Conservation (phyloP, 2,113 vertebrate genomes). For the Holacanthus passer region DNA sequence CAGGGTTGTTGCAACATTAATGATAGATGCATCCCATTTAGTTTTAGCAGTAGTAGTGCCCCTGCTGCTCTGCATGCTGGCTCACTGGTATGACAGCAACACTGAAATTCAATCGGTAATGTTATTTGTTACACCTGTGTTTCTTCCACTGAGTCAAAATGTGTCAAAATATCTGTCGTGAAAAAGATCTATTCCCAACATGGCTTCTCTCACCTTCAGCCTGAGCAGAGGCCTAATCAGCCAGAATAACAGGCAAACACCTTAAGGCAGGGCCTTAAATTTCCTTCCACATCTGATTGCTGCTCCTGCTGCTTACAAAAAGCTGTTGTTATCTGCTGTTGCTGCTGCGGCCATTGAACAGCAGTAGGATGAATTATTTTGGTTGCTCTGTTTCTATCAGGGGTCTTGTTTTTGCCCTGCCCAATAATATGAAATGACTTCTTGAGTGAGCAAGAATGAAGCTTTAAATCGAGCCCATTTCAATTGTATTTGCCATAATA, state of each 20-base stretch:
- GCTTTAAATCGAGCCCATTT: conserved; percentile 32
- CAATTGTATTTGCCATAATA: conserved; percentile 27
- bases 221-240: conserved; percentile 46
- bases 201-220: conserved; percentile 7
- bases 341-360: not conserved
- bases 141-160: not conserved
- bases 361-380: not conserved
- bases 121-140: conserved; percentile 10
- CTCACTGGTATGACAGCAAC: not conserved
- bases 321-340: not conserved
- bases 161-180: conserved; percentile 16
- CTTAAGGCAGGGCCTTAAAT: not conserved
- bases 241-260: conserved; percentile 43
- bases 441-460: conserved; percentile 16
- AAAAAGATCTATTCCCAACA: conserved; percentile 35
- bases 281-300: conserved; percentile 17
- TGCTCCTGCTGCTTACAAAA: conserved; percentile 1
- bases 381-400: not conserved
- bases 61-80: not conserved
- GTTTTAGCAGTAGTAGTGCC: not conserved
- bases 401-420: not conserved
- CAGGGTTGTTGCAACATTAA: no score
- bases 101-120: not conserved
- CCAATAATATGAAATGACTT: conserved; percentile 13
- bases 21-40: not conserved